Conservation (phyloP, 1,140 invertebrate genomes). For the Sitophilus oryzae region DNA sequence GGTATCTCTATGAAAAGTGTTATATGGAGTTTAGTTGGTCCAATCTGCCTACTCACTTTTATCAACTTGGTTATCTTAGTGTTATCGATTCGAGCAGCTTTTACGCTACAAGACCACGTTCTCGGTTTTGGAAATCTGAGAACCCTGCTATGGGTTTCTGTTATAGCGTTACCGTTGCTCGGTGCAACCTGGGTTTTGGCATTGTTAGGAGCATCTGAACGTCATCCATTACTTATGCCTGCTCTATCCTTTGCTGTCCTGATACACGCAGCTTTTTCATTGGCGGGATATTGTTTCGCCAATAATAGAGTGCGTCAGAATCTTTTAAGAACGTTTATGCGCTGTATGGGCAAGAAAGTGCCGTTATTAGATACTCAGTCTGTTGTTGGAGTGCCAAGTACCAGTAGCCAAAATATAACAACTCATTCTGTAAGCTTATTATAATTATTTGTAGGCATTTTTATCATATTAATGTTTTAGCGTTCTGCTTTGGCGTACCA, state of each 20-base stretch:
- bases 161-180: constrained; percentile 70
- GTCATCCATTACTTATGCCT: constrained; percentile 64
- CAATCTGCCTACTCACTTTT: constrained; percentile 69
- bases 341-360: constrained; percentile 78
- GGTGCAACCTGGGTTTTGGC: constrained; percentile 76
- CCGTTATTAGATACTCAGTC: constrained; percentile 69
- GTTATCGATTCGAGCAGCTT: constrained; percentile 81
- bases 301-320: constrained; percentile 71
- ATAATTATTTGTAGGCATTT: too few species aligned
- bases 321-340: constrained; percentile 56
- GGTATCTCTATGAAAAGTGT: constrained; percentile 90
- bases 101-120: constrained; percentile 84
- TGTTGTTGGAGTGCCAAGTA: constrained; percentile 54
- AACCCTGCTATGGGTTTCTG: constrained; percentile 76
- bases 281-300: constrained; percentile 77
- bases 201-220: constrained; percentile 73
- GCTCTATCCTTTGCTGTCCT: constrained; percentile 65
- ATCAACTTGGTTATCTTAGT: constrained; percentile 74
- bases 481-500: constrained; percentile 79
- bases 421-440: constrained; percentile 51
- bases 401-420: constrained; percentile 67
- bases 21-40: constrained; percentile 86
- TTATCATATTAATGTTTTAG: too few species aligned
- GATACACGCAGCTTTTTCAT: constrained; percentile 68
- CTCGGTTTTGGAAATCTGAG: constrained; percentile 86